Evolutionary conservation across 2,797 vertebrate species (phyloP).

Genomic region (Myotis pilosus): DNA sequence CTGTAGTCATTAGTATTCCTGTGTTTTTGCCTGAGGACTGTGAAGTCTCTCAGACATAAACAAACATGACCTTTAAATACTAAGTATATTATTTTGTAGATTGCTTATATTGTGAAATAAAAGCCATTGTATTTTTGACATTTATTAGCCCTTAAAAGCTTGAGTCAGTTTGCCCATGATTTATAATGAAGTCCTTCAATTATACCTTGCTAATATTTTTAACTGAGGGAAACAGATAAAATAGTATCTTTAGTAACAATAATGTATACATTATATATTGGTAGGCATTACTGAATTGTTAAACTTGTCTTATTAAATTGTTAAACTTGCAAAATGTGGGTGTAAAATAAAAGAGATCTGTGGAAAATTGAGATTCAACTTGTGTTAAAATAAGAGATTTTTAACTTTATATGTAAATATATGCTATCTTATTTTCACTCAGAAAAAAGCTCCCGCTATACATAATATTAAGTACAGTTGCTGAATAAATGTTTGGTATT

Average conservation of each 20-base stretch:
- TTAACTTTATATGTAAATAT: background rate
- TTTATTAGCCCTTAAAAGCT: constrained; percentile 2
- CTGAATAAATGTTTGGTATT: background rate
- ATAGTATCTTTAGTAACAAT: background rate
- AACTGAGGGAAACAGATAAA: background rate
- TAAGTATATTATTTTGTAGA: background rate
- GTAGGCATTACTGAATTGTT: background rate
- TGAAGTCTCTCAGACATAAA: background rate
- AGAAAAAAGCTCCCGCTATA: background rate
- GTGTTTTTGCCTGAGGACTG: background rate
- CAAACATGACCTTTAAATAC: background rate
- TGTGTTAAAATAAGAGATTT: background rate
- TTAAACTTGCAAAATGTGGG: background rate
- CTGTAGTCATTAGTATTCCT: background rate
- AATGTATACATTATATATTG: background rate
- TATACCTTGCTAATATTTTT: background rate
- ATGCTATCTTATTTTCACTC: background rate
- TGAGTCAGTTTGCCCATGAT: background rate
- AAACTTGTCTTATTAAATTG: background rate
- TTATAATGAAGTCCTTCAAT: background rate
- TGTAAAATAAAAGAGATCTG: background rate
- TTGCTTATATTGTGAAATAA: background rate
- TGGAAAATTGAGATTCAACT: background rate
- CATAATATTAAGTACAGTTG: background rate
- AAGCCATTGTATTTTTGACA: background rate